Percentiles rank a stretch among this genome's conserved stretches.
Conservation (phyloP, 1,140 invertebrate genomes). For the Lordiphosa mommai region DNA sequence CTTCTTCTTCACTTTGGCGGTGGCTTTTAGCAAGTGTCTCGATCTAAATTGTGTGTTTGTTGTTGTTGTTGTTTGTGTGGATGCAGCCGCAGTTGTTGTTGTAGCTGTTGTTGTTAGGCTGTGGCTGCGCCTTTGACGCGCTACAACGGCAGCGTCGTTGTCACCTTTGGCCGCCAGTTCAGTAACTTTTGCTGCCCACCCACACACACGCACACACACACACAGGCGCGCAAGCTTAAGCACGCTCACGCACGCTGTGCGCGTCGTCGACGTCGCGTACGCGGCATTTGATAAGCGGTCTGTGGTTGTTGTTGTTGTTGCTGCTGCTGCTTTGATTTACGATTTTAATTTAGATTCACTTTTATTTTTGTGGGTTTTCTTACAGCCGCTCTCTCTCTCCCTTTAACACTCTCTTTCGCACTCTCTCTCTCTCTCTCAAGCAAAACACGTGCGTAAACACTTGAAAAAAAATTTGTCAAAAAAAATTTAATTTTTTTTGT, state of each 20-base stretch:
- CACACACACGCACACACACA: conserved; percentile 36
- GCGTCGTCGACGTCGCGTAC: conserved; percentile 56
- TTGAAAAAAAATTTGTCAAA: conserved; percentile 30
- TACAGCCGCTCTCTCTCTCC: conserved; percentile 16
- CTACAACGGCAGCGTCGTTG: conserved; percentile 52
- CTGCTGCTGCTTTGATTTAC: conserved; percentile 25
- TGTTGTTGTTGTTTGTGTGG: conserved; percentile 19
- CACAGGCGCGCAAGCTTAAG: conserved; percentile 15
- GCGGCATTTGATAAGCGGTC: conserved; percentile 55
- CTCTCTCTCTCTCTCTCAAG: conserved; percentile 7
- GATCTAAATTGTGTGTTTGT: conserved; percentile 43
- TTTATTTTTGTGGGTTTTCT: conserved; percentile 20
- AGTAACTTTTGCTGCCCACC: conserved; percentile 42
- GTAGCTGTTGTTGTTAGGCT: conserved; percentile 34
- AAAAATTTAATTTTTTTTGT: conserved; percentile 6
- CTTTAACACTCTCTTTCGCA: conserved; percentile 8
- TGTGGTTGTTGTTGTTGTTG: conserved; percentile 12
- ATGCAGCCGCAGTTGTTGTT: conserved; percentile 21
- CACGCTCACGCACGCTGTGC: conserved; percentile 56
- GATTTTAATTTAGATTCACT: conserved; percentile 38
- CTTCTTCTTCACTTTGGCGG: conserved; percentile 72
- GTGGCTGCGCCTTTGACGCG: conserved; percentile 14
- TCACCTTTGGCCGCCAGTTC: conserved; percentile 75
- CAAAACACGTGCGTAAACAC: conserved; percentile 27
- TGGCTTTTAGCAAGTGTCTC: conserved; percentile 63